Evolutionary conservation across 2,888 invertebrate species (phyloP), one percentile per base, ranked within the genome.

Genomic region (Sarcophaga carnaria): DNA sequence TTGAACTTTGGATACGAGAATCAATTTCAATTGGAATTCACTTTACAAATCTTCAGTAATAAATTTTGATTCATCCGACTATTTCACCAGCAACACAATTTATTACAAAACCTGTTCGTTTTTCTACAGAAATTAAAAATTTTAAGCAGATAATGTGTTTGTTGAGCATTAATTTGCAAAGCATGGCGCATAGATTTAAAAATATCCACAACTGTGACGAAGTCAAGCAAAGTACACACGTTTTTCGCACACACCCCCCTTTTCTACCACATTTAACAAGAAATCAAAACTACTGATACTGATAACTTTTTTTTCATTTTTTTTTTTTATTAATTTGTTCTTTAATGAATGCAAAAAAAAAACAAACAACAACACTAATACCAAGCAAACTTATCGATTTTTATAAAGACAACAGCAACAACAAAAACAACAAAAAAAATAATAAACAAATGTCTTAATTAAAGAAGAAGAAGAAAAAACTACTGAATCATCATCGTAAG

Each of bases 401-500:
- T 54, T 54, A 14, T 17, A 54, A 14, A 54, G 54, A 5, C 14
- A 54, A 54, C 17, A 54, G 4, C 17, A 54, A 49, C 14, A 49
- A 2, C 14, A 54, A 54, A 0, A 49, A 49, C 49, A 49, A 49
- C 8, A 49, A 49, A 49, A 49, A 2, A 49, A 54, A 37, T 10
- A 10, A 37, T 37, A 37, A 37, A 37, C 37, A 8, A 37, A 37
- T 37, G 37, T 37, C 10, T 37, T 37, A 37, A 37, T 37, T 37
- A 37, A 54, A 17, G 17, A 54, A 54, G 54, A 54, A 54, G 17
- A 54, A 54, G 14, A 54, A 54, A 54, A 72, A 60, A 12, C 20
- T 72, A 60, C 72, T 72, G 72, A 76, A 64, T 76, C 76, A 76
- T 66, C 54, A 49, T 60, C 17, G 59, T n/a, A 25, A 54, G 14